phyloP scores from a whole-genome alignment of 2,888 invertebrate species.

The Apotomis turbidana region DNA sequence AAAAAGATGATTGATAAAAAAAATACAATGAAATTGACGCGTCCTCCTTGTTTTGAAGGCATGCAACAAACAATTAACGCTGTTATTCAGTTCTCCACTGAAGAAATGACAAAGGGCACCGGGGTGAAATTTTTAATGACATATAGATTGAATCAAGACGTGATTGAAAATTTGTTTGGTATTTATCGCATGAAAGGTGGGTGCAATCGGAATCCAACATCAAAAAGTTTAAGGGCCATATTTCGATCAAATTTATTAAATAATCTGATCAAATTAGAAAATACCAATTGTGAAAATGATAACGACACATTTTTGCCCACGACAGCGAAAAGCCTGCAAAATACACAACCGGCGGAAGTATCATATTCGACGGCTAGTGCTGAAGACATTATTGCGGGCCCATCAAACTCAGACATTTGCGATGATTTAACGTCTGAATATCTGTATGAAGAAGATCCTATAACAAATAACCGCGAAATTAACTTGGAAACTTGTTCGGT shows the following conservation, averaged over 20 bases:
- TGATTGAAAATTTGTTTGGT: constrained; percentile 46
- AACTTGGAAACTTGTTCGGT: constrained; percentile 43
- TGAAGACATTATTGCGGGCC: too few species aligned
- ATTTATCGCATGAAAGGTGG: constrained; percentile 44
- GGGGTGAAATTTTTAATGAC: constrained; percentile 44
- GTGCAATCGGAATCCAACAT: constrained; percentile 44
- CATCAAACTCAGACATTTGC: too few species aligned
- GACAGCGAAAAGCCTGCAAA: neutral
- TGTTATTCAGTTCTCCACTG: constrained; percentile 31
- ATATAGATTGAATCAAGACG: constrained; percentile 45
- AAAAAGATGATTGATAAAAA: constrained; percentile 1
- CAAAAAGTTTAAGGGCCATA: constrained; percentile 40
- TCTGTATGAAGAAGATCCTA: too few species aligned
- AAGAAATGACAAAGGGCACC: constrained; percentile 32
- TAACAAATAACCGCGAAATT: too few species aligned
- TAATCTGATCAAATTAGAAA: constrained; percentile 38
- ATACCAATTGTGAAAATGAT: constrained; percentile 30
- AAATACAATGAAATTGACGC: neutral
- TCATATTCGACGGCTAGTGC: too few species aligned
- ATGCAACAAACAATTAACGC: constrained; percentile 35
- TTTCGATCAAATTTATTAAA: constrained; percentile 43
- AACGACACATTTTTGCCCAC: neutral
- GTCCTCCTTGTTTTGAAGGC: constrained; percentile 25
- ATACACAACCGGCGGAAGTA: neutral
- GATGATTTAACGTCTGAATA: too few species aligned